phyloP scores from a whole-genome alignment of 2,113 vertebrate genomes.

The Ophiodon elongatus region DNA sequence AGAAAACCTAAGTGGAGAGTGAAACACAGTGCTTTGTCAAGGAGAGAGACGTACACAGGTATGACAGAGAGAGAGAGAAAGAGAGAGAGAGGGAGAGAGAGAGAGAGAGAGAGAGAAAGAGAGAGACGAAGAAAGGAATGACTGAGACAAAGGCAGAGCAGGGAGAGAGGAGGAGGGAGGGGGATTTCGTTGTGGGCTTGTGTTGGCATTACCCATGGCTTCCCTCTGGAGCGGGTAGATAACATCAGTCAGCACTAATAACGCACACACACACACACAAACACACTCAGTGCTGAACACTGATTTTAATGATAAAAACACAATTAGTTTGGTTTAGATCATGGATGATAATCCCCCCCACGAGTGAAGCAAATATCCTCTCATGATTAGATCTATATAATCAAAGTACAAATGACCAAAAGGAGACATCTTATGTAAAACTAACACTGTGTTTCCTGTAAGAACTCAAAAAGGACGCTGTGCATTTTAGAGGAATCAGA shows the following conservation, averaged over 20 bases:
- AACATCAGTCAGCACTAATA: constrained; percentile 60
- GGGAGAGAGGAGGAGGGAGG: constrained; percentile 28
- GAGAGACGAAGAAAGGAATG: constrained; percentile 35
- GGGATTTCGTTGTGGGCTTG: constrained; percentile 41
- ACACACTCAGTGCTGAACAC: constrained; percentile 21
- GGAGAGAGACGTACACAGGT: constrained; percentile 21
- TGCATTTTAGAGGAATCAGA: not conserved
- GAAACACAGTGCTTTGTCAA: constrained; percentile 10
- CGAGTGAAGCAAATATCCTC: not conserved
- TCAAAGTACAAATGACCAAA: constrained; percentile 21
- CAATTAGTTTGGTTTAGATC: constrained; percentile 26
- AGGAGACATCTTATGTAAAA: not conserved
- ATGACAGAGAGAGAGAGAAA: constrained; percentile 23
- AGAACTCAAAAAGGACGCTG: not conserved
- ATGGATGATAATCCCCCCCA: not conserved
- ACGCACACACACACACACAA: constrained; percentile 34
- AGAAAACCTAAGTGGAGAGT: constrained; percentile 10
- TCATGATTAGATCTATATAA: constrained; percentile 12
- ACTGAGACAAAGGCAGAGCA: constrained; percentile 68
- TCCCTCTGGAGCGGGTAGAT: constrained; percentile 63
- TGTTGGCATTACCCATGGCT: constrained; percentile 59
- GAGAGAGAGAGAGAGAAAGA: not conserved
- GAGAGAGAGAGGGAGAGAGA: not conserved
- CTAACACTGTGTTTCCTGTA: constrained; percentile 13
- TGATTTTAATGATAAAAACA: constrained; percentile 34